These are phyloP conservation scores for Grammomys dolichurus DNA, from an alignment of 2,113 vertebrate genomes.

Conservation along the genomic window DNA sequence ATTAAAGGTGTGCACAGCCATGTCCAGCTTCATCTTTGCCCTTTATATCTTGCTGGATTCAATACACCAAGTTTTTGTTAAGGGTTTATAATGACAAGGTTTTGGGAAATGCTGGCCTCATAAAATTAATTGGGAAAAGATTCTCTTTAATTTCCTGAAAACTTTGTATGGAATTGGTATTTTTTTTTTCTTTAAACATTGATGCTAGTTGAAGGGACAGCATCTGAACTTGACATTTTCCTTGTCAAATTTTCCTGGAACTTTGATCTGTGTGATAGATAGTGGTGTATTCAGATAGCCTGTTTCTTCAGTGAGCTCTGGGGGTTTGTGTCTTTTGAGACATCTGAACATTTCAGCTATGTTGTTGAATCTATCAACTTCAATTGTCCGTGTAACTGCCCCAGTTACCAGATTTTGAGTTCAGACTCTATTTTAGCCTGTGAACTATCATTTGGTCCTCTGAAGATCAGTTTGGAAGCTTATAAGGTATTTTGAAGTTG, in stretches of 20 bases:
- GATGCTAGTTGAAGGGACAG: background rate
- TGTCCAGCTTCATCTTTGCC: background rate
- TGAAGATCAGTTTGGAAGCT: background rate
- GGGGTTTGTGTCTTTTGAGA: background rate
- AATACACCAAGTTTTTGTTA: background rate
- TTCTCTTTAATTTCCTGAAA: background rate
- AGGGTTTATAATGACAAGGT: background rate
- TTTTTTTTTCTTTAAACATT: background rate
- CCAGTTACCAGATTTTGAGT: background rate
- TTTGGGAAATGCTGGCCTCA: background rate
- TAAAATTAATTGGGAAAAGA: slow-evolving; percentile 19
- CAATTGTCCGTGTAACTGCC: background rate
- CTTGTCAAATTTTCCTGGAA: slow-evolving; percentile 28
- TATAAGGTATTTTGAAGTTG: background rate
- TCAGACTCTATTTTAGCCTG: background rate
- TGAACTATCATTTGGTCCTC: background rate
- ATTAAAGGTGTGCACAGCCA: background rate
- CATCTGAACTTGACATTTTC: background rate
- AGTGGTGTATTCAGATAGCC: background rate
- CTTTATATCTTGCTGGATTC: background rate
- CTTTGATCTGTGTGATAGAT: background rate
- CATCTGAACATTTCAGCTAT: background rate
- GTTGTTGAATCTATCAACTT: background rate
- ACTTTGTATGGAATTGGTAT: background rate
- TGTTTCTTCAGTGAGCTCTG: background rate